Evolutionary conservation across 2,888 invertebrate genomes (phyloP), one percentile per base, ranked within the genome.

Genomic region (Zhengitettix transpicula): DNA sequence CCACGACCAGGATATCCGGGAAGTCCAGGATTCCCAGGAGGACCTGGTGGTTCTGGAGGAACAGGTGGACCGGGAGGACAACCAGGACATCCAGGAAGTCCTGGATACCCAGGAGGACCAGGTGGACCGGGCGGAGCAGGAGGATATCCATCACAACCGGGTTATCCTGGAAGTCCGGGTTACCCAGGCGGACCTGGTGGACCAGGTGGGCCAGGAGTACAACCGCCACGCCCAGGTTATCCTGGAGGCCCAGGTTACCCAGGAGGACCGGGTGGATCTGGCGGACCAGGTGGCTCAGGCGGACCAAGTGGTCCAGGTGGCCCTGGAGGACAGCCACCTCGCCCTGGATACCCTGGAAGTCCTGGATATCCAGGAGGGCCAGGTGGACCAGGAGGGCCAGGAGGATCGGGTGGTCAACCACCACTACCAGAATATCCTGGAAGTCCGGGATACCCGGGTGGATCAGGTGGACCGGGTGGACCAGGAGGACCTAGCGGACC

Each of bases 281-380:
- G 57, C 16, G 42, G 52, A 44, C 54, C 41, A 40, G 58, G 57
- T 44, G 55, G 60, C 10, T 53, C 52, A 58, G 40, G 56, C 15
- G 44, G 41, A 57, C 56, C 58, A 5, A 57, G 28, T 9, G 47
- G 15, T 58, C 56, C 16, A 59, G 60, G 56, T 59, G 64, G 16
- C 66, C 66, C 12, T 66, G 58, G 65, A 65, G 52, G 58, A 68
- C 69, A n/a, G n/a, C n/a, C n/a, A 7, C 69, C 71, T 2, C 59
- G 66, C 74, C 77, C 62, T 58, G 63, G 64, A 10, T 58, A 52
- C 58, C 62, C 65, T 56, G 66, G 65, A 47, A 44, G 28, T 11
- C 64, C 61, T 59, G 61, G 53, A 60, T 58, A 56, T 63, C 62
- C 63, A 10, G 62, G 63, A 52, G 60, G 63, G 28, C 59, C 56